Evolutionary conservation across 1,140 invertebrate genomes (phyloP).

Genomic region (Zaprionus lachaisei): DNA sequence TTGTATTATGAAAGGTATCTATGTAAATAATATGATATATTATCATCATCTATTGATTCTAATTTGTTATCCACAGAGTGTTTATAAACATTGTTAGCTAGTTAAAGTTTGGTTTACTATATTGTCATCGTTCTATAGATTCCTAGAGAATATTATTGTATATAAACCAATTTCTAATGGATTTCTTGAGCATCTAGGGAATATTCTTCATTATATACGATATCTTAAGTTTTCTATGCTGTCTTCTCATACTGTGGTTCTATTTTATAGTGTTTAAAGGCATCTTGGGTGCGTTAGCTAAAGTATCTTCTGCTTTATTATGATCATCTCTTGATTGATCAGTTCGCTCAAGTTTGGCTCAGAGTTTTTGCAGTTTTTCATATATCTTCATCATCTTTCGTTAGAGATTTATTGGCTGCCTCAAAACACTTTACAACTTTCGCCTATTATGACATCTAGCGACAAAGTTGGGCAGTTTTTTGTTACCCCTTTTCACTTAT

Average conservation of each 20-base stretch:
- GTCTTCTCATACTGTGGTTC: too few species aligned
- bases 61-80: not conserved
- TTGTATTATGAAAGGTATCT: too few species aligned
- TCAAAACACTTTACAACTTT: constrained; percentile 17
- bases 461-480: constrained; percentile 11
- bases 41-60: too few species aligned
- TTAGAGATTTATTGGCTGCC: not conserved
- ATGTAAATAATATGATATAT: too few species aligned
- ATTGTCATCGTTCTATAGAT: not conserved
- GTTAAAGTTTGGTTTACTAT: not conserved
- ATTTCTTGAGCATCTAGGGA: too few species aligned
- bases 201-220: too few species aligned
- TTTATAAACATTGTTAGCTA: not conserved
- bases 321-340: not conserved
- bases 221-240: too few species aligned
- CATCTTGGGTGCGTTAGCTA: rapidly evolving
- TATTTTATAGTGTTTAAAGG: too few species aligned
- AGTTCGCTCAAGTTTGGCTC: not conserved
- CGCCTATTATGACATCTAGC: constrained; percentile 24
- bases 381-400: not conserved
- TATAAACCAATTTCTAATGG: not conserved
- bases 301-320: not conserved
- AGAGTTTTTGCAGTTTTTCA: not conserved
- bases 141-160: not conserved
- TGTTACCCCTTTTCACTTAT: not conserved